Percentiles rank a stretch among this genome's conserved stretches.
Conservation (phyloP, 2,888 invertebrate species). For the Lutraria lutraria region DNA sequence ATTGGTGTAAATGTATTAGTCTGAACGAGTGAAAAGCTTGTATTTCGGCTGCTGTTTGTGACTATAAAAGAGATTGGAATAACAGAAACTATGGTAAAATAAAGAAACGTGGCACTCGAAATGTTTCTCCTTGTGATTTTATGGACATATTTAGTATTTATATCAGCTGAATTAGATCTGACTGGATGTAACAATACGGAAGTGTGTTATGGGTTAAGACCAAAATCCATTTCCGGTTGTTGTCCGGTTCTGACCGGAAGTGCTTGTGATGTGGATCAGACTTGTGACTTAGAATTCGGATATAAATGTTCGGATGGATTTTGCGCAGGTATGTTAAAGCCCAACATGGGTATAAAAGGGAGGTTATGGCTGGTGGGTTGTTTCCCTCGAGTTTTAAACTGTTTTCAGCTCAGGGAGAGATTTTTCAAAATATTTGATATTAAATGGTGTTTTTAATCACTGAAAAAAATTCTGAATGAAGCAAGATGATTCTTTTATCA, state of each 20-base stretch:
- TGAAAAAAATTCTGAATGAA: too few relatives aligned
- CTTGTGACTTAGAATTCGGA: slow-evolving; percentile 12
- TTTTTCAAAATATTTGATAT: too few relatives aligned
- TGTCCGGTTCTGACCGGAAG: slow-evolving; percentile 2
- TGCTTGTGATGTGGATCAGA: neutral
- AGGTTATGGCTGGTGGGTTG: too few relatives aligned
- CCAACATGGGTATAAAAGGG: too few relatives aligned
- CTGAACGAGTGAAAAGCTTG: neutral
- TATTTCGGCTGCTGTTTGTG: neutral
- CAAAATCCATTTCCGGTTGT: neutral
- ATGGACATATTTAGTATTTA: slow-evolving; percentile 2
- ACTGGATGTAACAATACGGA: neutral
- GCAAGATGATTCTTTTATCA: too few relatives aligned
- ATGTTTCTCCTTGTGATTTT: neutral
- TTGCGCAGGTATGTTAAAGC: neutral
- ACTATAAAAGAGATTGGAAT: slow-evolving; percentile 5
- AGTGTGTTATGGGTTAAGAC: neutral
- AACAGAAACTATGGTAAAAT: neutral
- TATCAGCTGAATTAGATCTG: slow-evolving; percentile 3
- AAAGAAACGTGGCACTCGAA: neutral
- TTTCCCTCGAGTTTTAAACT: too few relatives aligned
- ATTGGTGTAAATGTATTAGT: neutral
- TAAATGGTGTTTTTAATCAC: too few relatives aligned
- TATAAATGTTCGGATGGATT: slow-evolving; percentile 4
- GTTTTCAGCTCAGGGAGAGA: too few relatives aligned